These are phyloP conservation scores for Globicephala melas DNA, from an alignment of 2,113 vertebrate genomes.

Conservation along the genomic window DNA sequence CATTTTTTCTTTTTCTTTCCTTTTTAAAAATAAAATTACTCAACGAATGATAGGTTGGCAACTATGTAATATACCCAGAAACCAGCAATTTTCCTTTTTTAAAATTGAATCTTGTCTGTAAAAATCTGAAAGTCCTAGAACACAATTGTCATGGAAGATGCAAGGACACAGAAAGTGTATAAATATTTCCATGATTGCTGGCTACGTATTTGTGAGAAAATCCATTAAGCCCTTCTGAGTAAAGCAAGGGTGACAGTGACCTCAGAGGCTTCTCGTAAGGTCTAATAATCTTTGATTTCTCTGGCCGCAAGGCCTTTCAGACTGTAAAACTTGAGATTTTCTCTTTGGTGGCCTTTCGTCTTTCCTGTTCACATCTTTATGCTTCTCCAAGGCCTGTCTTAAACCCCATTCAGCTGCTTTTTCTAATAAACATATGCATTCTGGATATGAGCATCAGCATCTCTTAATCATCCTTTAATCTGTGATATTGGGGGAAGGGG, in stretches of 20 bases:
- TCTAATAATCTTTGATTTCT: background rate
- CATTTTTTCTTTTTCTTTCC: background rate
- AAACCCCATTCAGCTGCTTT: background rate
- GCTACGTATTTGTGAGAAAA: background rate
- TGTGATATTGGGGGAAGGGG: background rate
- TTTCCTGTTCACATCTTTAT: background rate
- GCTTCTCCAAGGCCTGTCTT: background rate
- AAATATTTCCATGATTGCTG: background rate
- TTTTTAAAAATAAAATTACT: slow-evolving; percentile 18
- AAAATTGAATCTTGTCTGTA: background rate
- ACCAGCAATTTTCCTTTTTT: background rate
- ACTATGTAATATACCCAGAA: background rate
- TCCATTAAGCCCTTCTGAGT: background rate
- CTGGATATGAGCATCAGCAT: background rate
- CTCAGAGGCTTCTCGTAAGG: background rate
- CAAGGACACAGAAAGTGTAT: background rate
- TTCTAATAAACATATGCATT: background rate
- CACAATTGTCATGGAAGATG: background rate
- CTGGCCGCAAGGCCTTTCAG: background rate
- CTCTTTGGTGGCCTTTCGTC: background rate
- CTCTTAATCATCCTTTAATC: background rate
- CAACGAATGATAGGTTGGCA: background rate
- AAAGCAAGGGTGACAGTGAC: background rate
- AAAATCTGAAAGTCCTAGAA: background rate
- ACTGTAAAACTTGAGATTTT: background rate